Conservation (phyloP, 2,113 vertebrate species). For the Nannobrachium achirus region DNA sequence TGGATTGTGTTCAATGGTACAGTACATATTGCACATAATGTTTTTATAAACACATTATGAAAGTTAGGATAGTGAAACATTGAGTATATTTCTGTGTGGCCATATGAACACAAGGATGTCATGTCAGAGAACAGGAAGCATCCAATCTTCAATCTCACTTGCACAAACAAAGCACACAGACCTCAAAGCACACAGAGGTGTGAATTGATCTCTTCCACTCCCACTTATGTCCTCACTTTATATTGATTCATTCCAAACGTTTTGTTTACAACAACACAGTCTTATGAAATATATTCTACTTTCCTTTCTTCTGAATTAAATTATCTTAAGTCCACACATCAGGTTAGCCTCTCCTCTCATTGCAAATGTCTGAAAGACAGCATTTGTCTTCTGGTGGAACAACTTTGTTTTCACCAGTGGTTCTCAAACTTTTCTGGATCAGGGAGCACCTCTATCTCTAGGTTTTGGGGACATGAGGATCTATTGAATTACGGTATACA, state of each 20-base stretch:
- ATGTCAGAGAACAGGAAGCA: neutral
- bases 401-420: no score
- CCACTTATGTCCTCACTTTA: neutral
- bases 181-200: neutral
- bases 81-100: neutral
- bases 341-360: constrained; percentile 1
- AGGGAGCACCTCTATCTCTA: neutral
- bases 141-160: neutral
- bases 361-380: neutral
- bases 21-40: neutral
- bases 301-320: constrained; percentile 6
- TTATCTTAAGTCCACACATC: neutral
- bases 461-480: neutral
- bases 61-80: neutral
- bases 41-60: neutral
- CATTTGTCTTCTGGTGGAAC: neutral
- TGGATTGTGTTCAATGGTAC: neutral
- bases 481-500: neutral
- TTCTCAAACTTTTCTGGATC: no score
- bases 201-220: neutral
- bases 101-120: neutral
- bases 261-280: constrained; percentile 1
- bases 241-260: neutral
- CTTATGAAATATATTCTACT: neutral
- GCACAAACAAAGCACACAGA: neutral